Base-by-base conservation (phyloP, 2,113 vertebrate species). In the Bubo blakistoni region DNA sequence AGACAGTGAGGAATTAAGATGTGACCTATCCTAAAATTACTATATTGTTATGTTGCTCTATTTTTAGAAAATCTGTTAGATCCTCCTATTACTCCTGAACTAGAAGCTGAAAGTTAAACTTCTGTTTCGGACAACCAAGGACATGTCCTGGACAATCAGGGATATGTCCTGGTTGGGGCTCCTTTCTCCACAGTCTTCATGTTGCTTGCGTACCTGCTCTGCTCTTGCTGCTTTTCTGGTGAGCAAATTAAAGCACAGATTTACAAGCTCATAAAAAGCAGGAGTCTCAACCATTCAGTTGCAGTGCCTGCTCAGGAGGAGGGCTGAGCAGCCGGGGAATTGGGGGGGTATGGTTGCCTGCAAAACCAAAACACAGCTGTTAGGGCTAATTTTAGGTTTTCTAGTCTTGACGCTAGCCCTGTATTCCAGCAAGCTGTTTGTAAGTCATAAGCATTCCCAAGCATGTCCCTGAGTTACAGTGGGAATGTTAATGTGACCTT, bases 401-500 rank as follows among this genome's bases (percentile, higher is more conserved):
- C 46, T 54, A 78, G 87, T 59, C 86, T 91, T 96, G 90, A 91
- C 0, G 25, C 83, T 94, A 90, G 83, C 65, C 88, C 93, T 92
- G 29, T 92, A 82, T 88, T 96, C 92, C 87, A 93, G 82, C 94
- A 96, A 93, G 94, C 94, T 96, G 76, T 94, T 95, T 93, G 85
- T 82, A 93, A 97, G 82, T 96, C 81, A 77, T 84, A 76, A 95
- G 58, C 85, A 95, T 94, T 95, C 82, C 87, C 77, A 89, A 61
- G 90, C 78, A 62, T 95, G 90, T 90, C 71, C 87, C 90, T 67
- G 85, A 92, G 59, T 81, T 94, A 86, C 65, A 58, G 78, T 78
- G 76, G 78, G 91, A 95, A 97, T 97, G 91, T 89, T 97, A 97
- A 97, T 95, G 88, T 97, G 96, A 97, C 94, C 97, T 97, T 98